Evolutionary conservation across 2,888 invertebrate genomes (phyloP).

Genomic region (Tanypteryx hageni): DNA sequence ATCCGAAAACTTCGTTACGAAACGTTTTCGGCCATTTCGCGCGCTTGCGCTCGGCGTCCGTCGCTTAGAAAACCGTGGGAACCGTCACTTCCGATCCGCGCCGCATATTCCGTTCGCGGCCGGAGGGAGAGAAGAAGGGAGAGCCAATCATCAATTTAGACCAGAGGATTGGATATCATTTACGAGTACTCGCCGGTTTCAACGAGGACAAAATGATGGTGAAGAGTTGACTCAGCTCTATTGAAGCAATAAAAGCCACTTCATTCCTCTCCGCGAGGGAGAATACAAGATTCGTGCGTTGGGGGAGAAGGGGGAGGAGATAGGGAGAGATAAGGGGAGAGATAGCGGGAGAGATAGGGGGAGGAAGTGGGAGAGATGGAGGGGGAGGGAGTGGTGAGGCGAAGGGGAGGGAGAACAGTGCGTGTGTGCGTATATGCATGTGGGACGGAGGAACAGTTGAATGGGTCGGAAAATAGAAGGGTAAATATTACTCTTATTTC

Average conservation of each 20-base stretch:
- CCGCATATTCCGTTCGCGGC: background rate
- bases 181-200: background rate
- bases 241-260: conserved; percentile 57
- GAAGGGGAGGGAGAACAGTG: background rate
- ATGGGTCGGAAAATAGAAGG: conserved; percentile 10
- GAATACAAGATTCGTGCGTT: background rate
- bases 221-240: conserved; percentile 58
- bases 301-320: background rate
- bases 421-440: background rate
- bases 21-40: no score
- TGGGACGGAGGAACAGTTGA: conserved; percentile 5
- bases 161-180: background rate
- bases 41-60: background rate
- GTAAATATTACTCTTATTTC: conserved; percentile 27
- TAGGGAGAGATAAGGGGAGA: background rate
- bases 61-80: conserved; percentile 5
- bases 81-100: background rate
- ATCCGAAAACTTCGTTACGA: no score
- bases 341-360: background rate
- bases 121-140: background rate
- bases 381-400: background rate
- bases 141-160: conserved; percentile 16
- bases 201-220: conserved; percentile 49
- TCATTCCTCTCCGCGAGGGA: background rate
- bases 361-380: background rate